Percentiles rank a stretch among this genome's conserved stretches.
Evolutionary conservation across 2,888 invertebrate genomes (phyloP).

Genomic region (Acrobasis suavella): DNA sequence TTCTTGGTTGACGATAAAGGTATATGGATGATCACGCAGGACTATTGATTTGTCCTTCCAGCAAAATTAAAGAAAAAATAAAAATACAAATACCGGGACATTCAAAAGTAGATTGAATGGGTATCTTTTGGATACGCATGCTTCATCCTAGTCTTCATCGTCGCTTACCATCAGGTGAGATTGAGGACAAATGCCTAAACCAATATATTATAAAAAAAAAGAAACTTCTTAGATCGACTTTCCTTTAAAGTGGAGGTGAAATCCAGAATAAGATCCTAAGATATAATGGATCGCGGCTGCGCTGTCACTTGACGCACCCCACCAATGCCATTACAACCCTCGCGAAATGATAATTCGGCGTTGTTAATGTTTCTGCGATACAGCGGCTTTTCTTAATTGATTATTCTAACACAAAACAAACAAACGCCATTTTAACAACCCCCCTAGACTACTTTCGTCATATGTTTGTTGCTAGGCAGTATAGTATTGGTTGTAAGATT

Average conservation of each 20-base stretch:
- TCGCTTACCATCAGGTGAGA: too few relatives aligned
- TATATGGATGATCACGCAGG: too few relatives aligned
- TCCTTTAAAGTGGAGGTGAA: not conserved
- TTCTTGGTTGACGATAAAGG: too few relatives aligned
- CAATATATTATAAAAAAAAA: too few relatives aligned
- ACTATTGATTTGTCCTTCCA: too few relatives aligned
- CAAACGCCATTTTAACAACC: slow-evolving; percentile 5
- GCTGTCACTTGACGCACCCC: slow-evolving; percentile 77
- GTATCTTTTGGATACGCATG: too few relatives aligned
- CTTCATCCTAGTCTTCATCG: too few relatives aligned
- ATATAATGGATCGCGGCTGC: slow-evolving; percentile 72
- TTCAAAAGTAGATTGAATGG: not conserved
- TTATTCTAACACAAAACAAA: slow-evolving; percentile 15
- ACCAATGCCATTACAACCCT: slow-evolving; percentile 69
- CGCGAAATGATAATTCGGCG: slow-evolving; percentile 57
- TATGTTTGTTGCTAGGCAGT: not conserved
- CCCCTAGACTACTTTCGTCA: not conserved
- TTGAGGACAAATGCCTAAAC: too few relatives aligned
- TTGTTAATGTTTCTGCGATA: slow-evolving; percentile 30
- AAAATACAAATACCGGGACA: too few relatives aligned
- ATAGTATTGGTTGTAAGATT: not conserved
- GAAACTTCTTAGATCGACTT: not conserved
- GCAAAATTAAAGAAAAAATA: too few relatives aligned
- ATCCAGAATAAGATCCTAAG: slow-evolving; percentile 55
- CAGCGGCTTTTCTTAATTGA: slow-evolving; percentile 10